These are phyloP conservation scores for Chironomus tentans DNA, from an alignment of 2,888 invertebrate genomes.

Conservation along the genomic window DNA sequence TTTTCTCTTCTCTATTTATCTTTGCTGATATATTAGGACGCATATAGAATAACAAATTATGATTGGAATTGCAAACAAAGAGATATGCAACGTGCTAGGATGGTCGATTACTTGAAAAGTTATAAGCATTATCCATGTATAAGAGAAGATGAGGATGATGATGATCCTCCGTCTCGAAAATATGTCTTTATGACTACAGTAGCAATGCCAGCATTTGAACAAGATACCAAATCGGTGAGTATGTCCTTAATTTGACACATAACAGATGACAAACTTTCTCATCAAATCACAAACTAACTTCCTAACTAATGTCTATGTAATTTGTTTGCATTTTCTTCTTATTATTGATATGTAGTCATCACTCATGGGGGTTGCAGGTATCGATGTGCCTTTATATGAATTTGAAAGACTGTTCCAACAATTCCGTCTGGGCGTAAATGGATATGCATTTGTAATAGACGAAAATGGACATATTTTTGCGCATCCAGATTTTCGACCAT, in stretches of 20 bases:
- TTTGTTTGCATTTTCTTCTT: background rate
- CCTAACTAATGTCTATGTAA: background rate
- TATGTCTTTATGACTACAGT: slow-evolving; percentile 24
- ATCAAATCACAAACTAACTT: background rate
- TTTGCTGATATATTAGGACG: background rate
- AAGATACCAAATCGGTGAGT: background rate
- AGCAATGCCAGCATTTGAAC: slow-evolving; percentile 16
- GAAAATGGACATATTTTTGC: slow-evolving; percentile 69
- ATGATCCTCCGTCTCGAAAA: background rate
- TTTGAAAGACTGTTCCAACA: slow-evolving; percentile 62
- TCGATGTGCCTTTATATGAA: slow-evolving; percentile 66
- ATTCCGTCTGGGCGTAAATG: slow-evolving; percentile 62
- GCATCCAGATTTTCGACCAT: slow-evolving; percentile 66
- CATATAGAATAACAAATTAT: slow-evolving; percentile 24
- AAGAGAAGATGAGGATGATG: background rate
- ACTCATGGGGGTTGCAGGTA: slow-evolving; percentile 68
- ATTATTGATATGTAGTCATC: slow-evolving; percentile 33
- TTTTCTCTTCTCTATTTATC: background rate
- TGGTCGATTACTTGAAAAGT: slow-evolving; percentile 13
- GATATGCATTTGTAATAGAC: slow-evolving; percentile 62
- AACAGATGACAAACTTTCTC: background rate
- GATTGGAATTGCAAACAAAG: slow-evolving; percentile 35
- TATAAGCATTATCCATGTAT: slow-evolving; percentile 13
- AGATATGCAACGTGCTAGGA: slow-evolving; percentile 32
- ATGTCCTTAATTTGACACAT: background rate